A percentile compares a stretch with the other conserved stretches of the same genome.
Evolutionary conservation across 2,797 vertebrate genomes (phyloP).

Genomic region (Gadopsis bispinosus): DNA sequence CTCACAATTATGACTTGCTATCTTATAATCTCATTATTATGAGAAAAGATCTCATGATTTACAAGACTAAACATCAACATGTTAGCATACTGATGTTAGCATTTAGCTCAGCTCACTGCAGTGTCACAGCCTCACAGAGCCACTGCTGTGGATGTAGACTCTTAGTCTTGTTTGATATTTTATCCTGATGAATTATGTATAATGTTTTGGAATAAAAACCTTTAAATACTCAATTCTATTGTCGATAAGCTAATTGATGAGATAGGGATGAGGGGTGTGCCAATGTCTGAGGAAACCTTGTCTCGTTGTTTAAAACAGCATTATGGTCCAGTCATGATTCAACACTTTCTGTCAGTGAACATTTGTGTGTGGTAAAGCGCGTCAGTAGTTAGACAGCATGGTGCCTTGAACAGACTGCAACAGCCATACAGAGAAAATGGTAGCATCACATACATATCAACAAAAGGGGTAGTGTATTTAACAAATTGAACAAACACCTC

Average conservation of each 20-base stretch:
- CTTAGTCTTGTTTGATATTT: background rate
- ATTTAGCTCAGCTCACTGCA: too few relatives aligned
- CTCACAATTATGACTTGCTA: background rate
- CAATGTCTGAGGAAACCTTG: background rate
- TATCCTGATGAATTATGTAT: background rate
- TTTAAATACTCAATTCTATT: background rate
- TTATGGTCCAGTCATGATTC: background rate
- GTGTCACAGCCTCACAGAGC: too few relatives aligned
- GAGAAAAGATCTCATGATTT: too few relatives aligned
- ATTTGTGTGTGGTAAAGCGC: background rate
- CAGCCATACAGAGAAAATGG: background rate
- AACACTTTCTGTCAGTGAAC: background rate
- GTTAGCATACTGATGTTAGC: too few relatives aligned
- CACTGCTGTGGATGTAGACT: too few relatives aligned
- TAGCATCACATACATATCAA: background rate
- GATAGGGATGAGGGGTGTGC: background rate
- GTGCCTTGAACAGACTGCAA: background rate
- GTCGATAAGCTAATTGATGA: conserved; percentile 1
- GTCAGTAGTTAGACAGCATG: too few relatives aligned
- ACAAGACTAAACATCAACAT: too few relatives aligned
- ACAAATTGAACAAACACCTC: background rate
- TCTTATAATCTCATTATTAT: background rate
- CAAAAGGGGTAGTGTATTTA: background rate
- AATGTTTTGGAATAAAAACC: background rate
- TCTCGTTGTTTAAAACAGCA: background rate